phyloP scores from a whole-genome alignment of 2,797 vertebrate species.

The Galagoides demidoff region DNA sequence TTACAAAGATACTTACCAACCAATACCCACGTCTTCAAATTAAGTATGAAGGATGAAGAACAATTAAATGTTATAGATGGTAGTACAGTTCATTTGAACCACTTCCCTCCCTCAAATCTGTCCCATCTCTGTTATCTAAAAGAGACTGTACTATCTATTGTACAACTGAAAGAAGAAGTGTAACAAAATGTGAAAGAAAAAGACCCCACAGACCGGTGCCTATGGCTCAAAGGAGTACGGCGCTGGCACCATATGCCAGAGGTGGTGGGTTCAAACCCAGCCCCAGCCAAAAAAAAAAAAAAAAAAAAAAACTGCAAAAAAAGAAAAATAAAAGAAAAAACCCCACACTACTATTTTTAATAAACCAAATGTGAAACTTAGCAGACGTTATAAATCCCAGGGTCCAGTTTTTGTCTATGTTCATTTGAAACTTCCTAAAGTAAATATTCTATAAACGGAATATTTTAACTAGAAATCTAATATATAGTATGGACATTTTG shows the following conservation, averaged over 20 bases:
- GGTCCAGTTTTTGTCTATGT: slow-evolving; percentile 33
- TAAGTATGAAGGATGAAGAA: slow-evolving; percentile 37
- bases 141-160: neutral
- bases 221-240: no score
- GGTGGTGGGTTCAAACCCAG: no score
- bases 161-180: neutral
- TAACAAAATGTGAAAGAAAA: neutral
- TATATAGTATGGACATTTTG: neutral
- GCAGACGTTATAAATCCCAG: neutral
- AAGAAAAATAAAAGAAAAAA: no score
- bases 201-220: no score
- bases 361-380: slow-evolving; percentile 43
- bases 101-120: neutral
- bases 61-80: neutral
- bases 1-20: slow-evolving; percentile 34
- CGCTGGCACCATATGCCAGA: no score
- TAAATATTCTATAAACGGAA: neutral
- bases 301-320: no score
- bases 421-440: slow-evolving; percentile 22
- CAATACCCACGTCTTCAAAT: neutral
- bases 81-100: neutral
- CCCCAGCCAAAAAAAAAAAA: no score
- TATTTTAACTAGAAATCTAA: slow-evolving; percentile 12
- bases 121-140: neutral
- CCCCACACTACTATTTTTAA: neutral